Evolutionary conservation across 2,888 invertebrate genomes (phyloP), one percentile per base, ranked within the genome.

Genomic region (Tiphia femorata): DNA sequence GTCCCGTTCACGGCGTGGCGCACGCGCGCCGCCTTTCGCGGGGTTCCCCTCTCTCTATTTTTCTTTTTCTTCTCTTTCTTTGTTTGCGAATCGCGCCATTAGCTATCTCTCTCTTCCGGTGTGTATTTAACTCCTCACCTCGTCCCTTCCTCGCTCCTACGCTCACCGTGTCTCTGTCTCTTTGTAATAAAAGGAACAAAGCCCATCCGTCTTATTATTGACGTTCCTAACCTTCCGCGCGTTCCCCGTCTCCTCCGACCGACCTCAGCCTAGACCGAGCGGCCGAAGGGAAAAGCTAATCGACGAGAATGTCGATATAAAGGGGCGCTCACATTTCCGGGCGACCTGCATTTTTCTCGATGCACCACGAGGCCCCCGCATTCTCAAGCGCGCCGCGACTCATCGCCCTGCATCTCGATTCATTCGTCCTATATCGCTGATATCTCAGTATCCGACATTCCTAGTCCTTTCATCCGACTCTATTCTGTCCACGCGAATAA

Each of bases 141-240:
- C 38, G 17, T 19, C n/a, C n/a, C 21, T 20, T 21, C 21, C 20
- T 40, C 8, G 6, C n/a, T 20, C 21, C 20, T 21, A 7, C 21
- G 12, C 21, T 12, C 10, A 14, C 47, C 41, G 41, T 49, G 43
- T 49, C 37, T 37, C 49, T 29, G 2, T 30, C 42, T 25, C 47
- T 27, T 30, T 44, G 30, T 25, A 8, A 14, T 6, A 12, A 30
- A 47, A 8, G 37, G 33, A 46, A 51, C 29, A 27, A 42, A 37
- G 29, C 12, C 27, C 50, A 49, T 49, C 47, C 42, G 35, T 51
- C 51, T 57, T 42, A 20, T 33, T 49, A 40, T 49, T 7, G 42
- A 38, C 44, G 20, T 21, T 19, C 21, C 23, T 12, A 16, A 27
- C 30, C 29, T 30, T 30, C 38, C 19, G 38, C n/a, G 7, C 40